A percentile compares a stretch with the other conserved stretches of the same genome.
Evolutionary conservation across 2,113 vertebrate genomes (phyloP).

Genomic region (Stigmatopora nigra): DNA sequence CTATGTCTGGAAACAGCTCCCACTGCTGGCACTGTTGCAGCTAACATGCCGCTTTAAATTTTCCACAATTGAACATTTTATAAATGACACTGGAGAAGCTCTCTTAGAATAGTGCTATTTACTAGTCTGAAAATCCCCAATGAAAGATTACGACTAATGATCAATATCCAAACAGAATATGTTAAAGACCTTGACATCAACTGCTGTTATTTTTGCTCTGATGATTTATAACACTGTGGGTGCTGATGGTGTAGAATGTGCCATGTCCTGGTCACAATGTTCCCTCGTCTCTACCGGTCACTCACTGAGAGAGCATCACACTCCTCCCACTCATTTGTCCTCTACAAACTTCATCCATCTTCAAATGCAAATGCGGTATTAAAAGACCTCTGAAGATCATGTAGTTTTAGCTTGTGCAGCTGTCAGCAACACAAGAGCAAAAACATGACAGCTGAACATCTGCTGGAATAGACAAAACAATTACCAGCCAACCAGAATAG

Average conservation of each 20-base stretch:
- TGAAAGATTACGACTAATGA: background rate
- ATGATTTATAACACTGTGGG: slow-evolving; percentile 55
- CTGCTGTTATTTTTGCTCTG: slow-evolving; percentile 39
- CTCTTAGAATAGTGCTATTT: background rate
- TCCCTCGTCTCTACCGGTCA: slow-evolving; percentile 60
- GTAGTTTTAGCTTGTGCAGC: background rate
- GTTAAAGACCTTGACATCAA: slow-evolving; percentile 20
- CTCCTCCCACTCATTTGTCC: slow-evolving; percentile 63
- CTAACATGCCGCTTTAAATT: background rate
- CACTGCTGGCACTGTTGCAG: slow-evolving; percentile 48
- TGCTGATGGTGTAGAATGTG: slow-evolving; percentile 54
- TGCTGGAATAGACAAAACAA: too few species aligned
- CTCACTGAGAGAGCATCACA: slow-evolving; percentile 65
- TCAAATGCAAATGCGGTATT: slow-evolving; percentile 14
- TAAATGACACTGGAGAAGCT: background rate
- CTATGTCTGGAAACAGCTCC: slow-evolving; percentile 39
- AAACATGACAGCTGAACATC: too few species aligned
- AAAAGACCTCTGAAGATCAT: slow-evolving; percentile 5
- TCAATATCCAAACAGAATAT: background rate
- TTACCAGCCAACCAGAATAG: too few species aligned
- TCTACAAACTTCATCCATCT: slow-evolving; percentile 54
- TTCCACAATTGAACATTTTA: background rate
- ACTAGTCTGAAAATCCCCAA: background rate
- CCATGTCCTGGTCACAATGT: slow-evolving; percentile 61
- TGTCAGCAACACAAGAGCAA: background rate